Evolutionary conservation across 2,888 invertebrate species (phyloP), one percentile per base, ranked within the genome.

Genomic region (Scaptomyza polygonia): DNA sequence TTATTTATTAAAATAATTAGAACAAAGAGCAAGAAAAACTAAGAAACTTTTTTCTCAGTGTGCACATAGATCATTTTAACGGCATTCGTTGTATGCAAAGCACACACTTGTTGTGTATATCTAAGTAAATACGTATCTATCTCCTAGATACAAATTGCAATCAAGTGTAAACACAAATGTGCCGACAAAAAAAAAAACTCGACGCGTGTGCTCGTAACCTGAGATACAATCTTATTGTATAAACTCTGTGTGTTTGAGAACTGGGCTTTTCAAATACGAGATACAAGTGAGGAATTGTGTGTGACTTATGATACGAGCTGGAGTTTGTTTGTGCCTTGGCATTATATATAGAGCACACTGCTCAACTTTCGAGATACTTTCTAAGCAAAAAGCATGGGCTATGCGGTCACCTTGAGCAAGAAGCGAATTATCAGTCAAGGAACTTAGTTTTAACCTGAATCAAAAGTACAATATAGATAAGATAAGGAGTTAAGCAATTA

Each of bases 111-210:
- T 47, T 75, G 64, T 16, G 16, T 16, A 14, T 36, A 21, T 21
- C 0, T 21, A 21, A 0, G 21, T 21, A 21, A 21, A 21, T 21
- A 14, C 49, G 76, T 79, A 80, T 83, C 84, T 79, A 80, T 83
- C 84, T 66, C 51, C 67, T 57, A 80, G 72, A 74, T 76, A 78
- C 79, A 61, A 79, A 70, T 65, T 82, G 77, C 86, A 85, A 85
- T 82, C 72, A 82, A 67, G 67, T 85, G 85, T 77, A 75, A 79
- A 81, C 61, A 76, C 62, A 80, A 70, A 67, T 73, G 74, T 55
- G 74, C 74, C 74, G 74, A 65, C 72, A 72, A 56, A 70, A 66
- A n/a, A n/a, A n/a, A 1, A 34, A 62, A 57, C 65, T 36, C 14
- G 59, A 69, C 61, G 65, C 70, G 61, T 74, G 66, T 70, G 66